Evolutionary conservation across 2,113 vertebrate genomes (phyloP), one percentile per base, ranked within the genome.

Genomic region (Nematolebias whitei): DNA sequence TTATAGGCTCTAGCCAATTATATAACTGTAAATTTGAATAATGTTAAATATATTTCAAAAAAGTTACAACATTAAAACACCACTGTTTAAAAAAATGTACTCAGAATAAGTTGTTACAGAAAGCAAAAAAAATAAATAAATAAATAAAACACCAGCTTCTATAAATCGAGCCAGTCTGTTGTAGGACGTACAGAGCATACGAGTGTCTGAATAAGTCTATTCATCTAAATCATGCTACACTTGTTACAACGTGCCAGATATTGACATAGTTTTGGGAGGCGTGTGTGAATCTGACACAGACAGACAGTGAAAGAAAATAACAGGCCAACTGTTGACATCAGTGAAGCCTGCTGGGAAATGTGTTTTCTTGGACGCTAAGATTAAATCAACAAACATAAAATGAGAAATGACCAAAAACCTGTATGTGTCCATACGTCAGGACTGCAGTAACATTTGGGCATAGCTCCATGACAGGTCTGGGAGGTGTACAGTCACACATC

Each of bases 311-410:
- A 7, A 29, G 26, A 29, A 29, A 29, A 66, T 53, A 64, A 32
- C 47, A 69, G 50, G 45, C 62, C 53, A 67, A 74, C n/a, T n/a
- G n/a, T n/a, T n/a, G n/a, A n/a, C n/a, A n/a, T n/a, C n/a, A n/a
- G n/a, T n/a, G n/a, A n/a, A n/a, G n/a, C n/a, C 48, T 48, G 49
- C 53, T 53, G 61, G 66, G 63, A 54, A 23, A 45, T 61, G 65
- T 88, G 83, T 87, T 87, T 88, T 87, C 81, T 83, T 87, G 76
- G 84, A 89, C 52, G 66, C 59, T 59, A 68, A 57, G 69, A 63
- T 32, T 15, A 29, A 13, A 19, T 23, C 47, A 23, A 22, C 32
- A 74, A 45, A 68, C 61, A 68, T 53, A 40, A 64, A 50, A 15
- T 65, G 62, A 71, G 51, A 76, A 56, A 75, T 65, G 13, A 53